Percentiles rank a stretch among this genome's conserved stretches.
These are phyloP conservation scores for Drosophila anomalata DNA, from an alignment of 2,888 invertebrate genomes.

Conservation along the genomic window DNA sequence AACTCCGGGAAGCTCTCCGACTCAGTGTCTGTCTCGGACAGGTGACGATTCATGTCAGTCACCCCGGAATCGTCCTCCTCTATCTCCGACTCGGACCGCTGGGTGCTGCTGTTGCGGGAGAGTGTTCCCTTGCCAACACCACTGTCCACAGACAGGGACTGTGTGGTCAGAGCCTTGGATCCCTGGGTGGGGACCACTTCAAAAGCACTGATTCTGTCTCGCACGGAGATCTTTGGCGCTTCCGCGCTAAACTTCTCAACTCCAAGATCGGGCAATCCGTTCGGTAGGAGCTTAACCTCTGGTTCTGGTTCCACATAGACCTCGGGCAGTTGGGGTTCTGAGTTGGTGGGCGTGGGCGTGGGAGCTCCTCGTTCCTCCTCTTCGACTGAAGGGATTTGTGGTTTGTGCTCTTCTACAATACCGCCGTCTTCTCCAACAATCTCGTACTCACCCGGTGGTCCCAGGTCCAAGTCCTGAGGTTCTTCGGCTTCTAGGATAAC, in stretches of 20 bases:
- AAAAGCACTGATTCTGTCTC: slow-evolving; percentile 81
- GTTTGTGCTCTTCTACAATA: slow-evolving; percentile 39
- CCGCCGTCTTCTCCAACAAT: slow-evolving; percentile 54
- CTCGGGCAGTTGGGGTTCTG: slow-evolving; percentile 56
- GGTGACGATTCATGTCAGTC: slow-evolving; percentile 88
- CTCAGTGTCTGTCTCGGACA: slow-evolving; percentile 88
- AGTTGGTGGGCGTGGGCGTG: slow-evolving; percentile 72
- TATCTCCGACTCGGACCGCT: slow-evolving; percentile 84
- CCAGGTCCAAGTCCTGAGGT: slow-evolving; percentile 31
- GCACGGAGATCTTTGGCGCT: slow-evolving; percentile 79
- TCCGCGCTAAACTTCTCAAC: slow-evolving; percentile 62
- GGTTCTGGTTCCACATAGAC: slow-evolving; percentile 64
- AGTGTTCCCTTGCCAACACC: slow-evolving; percentile 74
- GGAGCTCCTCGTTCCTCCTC: slow-evolving; percentile 52
- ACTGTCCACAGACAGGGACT: slow-evolving; percentile 78
- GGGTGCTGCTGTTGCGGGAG: slow-evolving; percentile 82
- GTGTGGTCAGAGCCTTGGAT: slow-evolving; percentile 54
- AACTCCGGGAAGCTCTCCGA: slow-evolving; percentile 86
- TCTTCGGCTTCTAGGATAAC: slow-evolving; percentile 55
- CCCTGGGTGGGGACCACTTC: slow-evolving; percentile 60
- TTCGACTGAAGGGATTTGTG: slow-evolving; percentile 22
- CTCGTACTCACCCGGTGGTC: slow-evolving; percentile 60
- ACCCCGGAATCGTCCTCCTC: slow-evolving; percentile 90
- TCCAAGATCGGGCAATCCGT: slow-evolving; percentile 73
- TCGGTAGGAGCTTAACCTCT: slow-evolving; percentile 51